Base-by-base conservation (phyloP, 2,797 vertebrate species). In the Hapalemur alaotrensis region DNA sequence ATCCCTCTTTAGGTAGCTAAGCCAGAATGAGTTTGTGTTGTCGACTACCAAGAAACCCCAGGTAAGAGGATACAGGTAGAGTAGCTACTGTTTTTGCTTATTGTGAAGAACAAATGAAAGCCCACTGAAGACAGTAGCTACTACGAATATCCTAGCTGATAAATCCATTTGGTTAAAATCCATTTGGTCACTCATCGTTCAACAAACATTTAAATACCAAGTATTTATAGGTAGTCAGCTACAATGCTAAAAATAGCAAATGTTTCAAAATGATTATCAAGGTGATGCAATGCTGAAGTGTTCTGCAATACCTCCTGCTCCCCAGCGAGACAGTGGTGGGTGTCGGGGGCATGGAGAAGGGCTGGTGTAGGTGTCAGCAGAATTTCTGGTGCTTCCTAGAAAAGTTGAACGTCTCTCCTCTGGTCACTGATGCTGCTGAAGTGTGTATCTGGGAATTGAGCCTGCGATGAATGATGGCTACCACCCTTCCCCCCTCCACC, bases 121-220 rank as follows among this genome's bases (percentile, higher is more conserved):
- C 9, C 30, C 73, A 38, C 35, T 28, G 43, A 54, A 75, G 76
- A 61, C 13, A 91, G 6, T 7, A 25, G 54, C 30, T 69, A 38
- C 50, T 61, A 4, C 7, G 57, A 83, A 73, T 48, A 78, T 32
- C 61, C 54, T 46, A 46, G 20, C 13, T 69, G 65, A 92, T 65
- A 83, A 61, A 83, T 67, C 28, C 35, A 57, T 32, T 92, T 52
- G 86, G 57, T 67, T 78, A 83, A 93, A 93, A 79, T 79, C 46
- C 17, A 69, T 69, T 89, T n/a, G 38, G 25, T 41, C 20, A 23
- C 30, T 57, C 20, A 50, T 69, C 11, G 90, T 48, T 22, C 69
- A 89, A 75, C 5, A 52, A 73, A 67, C 82, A 88, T 89, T 92
- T 82, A 80, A 94, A 88, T 63, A 54, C 20, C 38, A 91, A 52